phyloP scores from a whole-genome alignment of 2,888 invertebrate species.

The Standfussiana lucernea region DNA sequence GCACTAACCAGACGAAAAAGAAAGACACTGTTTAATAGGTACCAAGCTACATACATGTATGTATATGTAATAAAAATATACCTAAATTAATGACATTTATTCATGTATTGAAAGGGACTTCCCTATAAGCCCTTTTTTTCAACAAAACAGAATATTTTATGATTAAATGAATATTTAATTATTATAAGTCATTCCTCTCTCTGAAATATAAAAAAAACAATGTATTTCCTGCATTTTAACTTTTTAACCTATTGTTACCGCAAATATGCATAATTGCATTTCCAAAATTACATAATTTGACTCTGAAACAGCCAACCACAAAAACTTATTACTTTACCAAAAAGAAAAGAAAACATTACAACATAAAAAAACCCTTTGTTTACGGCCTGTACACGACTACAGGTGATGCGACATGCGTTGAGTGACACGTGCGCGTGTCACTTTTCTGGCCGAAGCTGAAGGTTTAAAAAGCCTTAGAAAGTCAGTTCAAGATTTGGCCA shows the following conservation, averaged over 20 bases:
- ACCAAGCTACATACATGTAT: neutral
- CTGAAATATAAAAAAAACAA: neutral
- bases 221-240: neutral
- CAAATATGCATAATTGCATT: neutral
- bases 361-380: neutral
- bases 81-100: neutral
- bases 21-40: too few species aligned
- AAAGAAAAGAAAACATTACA: neutral
- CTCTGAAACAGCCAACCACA: neutral
- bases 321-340: slow-evolving; percentile 1
- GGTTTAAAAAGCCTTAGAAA: neutral
- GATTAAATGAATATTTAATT: neutral
- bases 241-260: neutral
- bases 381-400: neutral
- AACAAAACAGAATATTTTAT: slow-evolving; percentile 1
- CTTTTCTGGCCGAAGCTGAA: neutral
- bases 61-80: neutral
- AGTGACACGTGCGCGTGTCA: neutral
- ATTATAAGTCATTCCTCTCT: neutral
- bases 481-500: neutral
- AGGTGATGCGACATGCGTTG: neutral
- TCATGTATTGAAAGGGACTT: neutral
- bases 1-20: too few species aligned
- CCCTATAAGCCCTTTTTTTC: neutral
- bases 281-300: neutral